Base-by-base conservation (phyloP, 2,888 invertebrate species). In the Drosophila eohydei region DNA sequence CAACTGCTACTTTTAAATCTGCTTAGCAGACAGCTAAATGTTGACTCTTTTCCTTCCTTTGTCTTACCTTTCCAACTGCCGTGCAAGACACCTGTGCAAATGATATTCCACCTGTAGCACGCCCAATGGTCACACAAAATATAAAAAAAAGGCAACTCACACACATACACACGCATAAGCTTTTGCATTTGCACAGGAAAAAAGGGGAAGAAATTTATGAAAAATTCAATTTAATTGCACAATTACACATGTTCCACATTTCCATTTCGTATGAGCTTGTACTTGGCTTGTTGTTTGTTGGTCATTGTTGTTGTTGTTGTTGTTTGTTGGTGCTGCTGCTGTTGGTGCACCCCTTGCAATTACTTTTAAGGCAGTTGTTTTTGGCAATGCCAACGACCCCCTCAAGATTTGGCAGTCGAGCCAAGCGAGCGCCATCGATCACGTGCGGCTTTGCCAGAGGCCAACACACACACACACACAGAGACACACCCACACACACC, bases 201-300 rank as follows among this genome's bases (percentile, higher is more conserved):
- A 44, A 56, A 43, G 41, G 32, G 14, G 7, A 5, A 34, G 77
- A 83, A 83, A 91, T 90, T 90, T 91, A 91, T 91, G 88, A 92
- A 91, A 91, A 92, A 92, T 92, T 92, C 92, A 92, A 92, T 92
- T 92, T 92, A 92, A 92, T 91, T 91, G 88, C 88, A 81, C 88
- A 87, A 91, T 91, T 91, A 91, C 91, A 91, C 85, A 84, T 91
- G 91, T 88, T 83, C 73, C 77, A 76, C 79, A 86, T 83, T 84
- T 83, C 60, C 78, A 87, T 79, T 73, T 81, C 62, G 71, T 65
- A 55, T 51, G 68, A 70, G 73, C 57, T 51, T 64, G 69, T 60
- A 62, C 61, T 71, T 57, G 41, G 41, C 34, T 32, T 55, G 55
- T 55, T 73, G 68, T 40, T 59, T 38, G 48, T 30, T 57, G 46